phyloP scores from a whole-genome alignment of 2,113 vertebrate genomes.

The Dipodomys spectabilis region DNA sequence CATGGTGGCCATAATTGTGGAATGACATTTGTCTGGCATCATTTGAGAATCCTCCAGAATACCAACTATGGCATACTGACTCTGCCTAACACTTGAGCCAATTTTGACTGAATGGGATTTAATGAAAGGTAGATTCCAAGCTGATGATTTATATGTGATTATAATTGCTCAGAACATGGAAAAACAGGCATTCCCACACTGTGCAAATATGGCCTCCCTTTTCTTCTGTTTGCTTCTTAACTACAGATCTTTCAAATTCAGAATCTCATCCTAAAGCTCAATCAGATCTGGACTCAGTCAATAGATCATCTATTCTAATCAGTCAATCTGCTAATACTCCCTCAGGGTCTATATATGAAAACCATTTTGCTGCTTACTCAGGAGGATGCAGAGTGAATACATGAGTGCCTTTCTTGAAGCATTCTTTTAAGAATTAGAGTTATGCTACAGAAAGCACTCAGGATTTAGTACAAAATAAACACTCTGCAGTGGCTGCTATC shows the following conservation, averaged over 20 bases:
- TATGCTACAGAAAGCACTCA: neutral
- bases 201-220: neutral
- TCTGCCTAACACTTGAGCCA: neutral
- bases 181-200: neutral
- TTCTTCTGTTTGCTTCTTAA: neutral
- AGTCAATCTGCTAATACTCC: constrained; percentile 18
- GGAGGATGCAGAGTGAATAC: neutral
- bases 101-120: neutral
- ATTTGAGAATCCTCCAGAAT: neutral
- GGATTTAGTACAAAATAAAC: neutral
- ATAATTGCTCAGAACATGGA: neutral
- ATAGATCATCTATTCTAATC: constrained; percentile 5
- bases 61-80: neutral
- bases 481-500: too few relatives aligned
- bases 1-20: neutral
- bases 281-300: constrained; percentile 20
- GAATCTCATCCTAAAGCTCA: constrained; percentile 40
- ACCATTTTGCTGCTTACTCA: neutral
- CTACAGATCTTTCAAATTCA: constrained; percentile 15
- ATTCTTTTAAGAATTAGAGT: neutral
- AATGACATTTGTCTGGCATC: neutral
- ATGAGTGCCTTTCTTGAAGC: neutral
- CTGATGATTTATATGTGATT: neutral
- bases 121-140: neutral
- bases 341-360: neutral